A percentile compares a stretch with the other conserved stretches of the same genome.
These are phyloP conservation scores for Ctenicera cuprea DNA, from an alignment of 2,888 invertebrate genomes.

Conservation along the genomic window DNA sequence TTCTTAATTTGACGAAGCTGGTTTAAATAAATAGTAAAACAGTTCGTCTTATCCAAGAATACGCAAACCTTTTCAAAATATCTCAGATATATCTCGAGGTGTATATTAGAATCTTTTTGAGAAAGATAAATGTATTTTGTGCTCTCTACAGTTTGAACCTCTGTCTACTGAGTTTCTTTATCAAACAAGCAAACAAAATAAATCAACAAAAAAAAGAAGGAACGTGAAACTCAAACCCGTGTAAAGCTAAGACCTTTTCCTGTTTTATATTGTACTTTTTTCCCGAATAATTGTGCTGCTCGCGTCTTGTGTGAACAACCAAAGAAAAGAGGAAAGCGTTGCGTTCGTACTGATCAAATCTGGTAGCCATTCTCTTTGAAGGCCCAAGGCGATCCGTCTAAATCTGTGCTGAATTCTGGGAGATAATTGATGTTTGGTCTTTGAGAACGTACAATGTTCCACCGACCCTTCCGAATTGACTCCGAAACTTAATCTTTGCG, in stretches of 20 bases:
- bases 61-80: no score
- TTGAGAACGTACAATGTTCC: conserved; percentile 56
- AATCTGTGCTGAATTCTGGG: conserved; percentile 56
- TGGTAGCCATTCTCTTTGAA: conserved; percentile 54
- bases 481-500: conserved; percentile 50
- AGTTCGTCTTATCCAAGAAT: no score
- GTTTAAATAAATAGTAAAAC: no score
- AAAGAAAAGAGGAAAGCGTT: conserved; percentile 45
- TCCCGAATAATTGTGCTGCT: conserved; percentile 41
- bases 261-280: conserved; percentile 39
- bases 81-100: no score
- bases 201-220: conserved; percentile 19
- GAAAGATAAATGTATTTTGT: background rate
- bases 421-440: conserved; percentile 59
- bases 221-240: conserved; percentile 25
- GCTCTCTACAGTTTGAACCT: background rate
- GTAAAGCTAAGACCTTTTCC: conserved; percentile 19
- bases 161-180: conserved; percentile 17
- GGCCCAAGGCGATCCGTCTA: conserved; percentile 56
- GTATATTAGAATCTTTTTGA: background rate
- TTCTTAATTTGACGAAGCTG: no score
- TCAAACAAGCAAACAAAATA: conserved; percentile 27
- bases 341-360: conserved; percentile 52
- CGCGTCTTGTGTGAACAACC: conserved; percentile 38
- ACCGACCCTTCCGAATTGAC: conserved; percentile 52